Base-by-base conservation (phyloP, 2,113 vertebrate species). In the Hippotragus niger region DNA sequence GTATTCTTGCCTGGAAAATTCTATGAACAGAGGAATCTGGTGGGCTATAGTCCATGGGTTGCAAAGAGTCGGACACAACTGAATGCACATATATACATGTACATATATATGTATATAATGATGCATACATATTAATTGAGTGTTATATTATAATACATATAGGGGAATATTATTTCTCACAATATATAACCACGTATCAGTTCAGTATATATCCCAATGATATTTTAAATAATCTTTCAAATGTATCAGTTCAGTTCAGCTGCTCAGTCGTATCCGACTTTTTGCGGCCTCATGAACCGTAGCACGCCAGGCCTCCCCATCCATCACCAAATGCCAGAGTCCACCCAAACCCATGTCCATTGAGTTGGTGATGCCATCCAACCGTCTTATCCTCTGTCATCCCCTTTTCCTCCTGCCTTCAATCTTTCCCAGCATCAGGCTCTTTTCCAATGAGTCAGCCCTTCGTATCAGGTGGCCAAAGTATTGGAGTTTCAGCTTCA, bases 261-360 rank as follows among this genome's bases (percentile, higher is more conserved):
- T n/a, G 16, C 64, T 67, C 64, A 67, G 64, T 67, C 8, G 1
- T 36, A n/a, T 67, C 64, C 4, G 2, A 10, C 4, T 36, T 9
- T 36, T 67, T 21, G 16, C 0, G 0, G 33, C 33, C 4, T n/a
- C 33, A 10, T 67, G 33, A 67, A 36, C 33, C 0, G 8, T 33
- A 67, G 33, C 33, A 36, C 4, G 0, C 16, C 8, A 67, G 33
- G 33, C 33, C 64, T 67, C n/a, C 64, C n/a, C 36, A 17, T 21
- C 33, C 64, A 67, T 36, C 64, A 67, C 8, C 33, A 67, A 67
- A n/a, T 67, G 17, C 64, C 8, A 5, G n/a, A 67, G 64, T 36
- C 4, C 21, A 36, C 64, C n/a, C n/a, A 67, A 67, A 67, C 4
- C 17, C 64, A 36, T n/a, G 33, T 36, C 64, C 33, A n/a, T 5